Base-by-base conservation (phyloP, 2,888 invertebrate species). In the Meiosimyza decipiens region DNA sequence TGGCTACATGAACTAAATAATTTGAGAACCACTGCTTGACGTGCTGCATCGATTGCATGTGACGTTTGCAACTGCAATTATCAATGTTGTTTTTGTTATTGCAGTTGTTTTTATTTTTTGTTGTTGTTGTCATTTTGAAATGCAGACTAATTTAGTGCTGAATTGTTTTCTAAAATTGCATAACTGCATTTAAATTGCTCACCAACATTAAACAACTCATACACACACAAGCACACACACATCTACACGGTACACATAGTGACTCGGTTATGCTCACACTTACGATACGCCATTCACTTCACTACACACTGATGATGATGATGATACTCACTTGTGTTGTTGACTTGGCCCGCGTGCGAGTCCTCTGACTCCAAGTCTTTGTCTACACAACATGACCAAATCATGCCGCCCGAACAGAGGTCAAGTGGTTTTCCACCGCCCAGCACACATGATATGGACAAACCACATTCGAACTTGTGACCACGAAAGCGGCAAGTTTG, bases 351-450 rank as follows among this genome's bases (percentile, higher is more conserved):
- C 16, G 90, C 87, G 80, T 92, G 89, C 73, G 86, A 85, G 74
- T 87, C 87, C 75, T 88, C 91, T 57, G 89, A 89, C 83, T 78
- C 91, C 87, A 85, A 88, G 84, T 94, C 92, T 77, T 91, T 89
- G 85, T 95, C 95, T 12, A 97, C 94, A 83, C 97, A 97, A 86
- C 97, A 97, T 6, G 95, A 94, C 96, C 97, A 97, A 79, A 97
- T 95, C 91, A 96, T 92, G 69, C 97, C 97, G 28, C 97, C 97
- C 13, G 95, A 95, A 85, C 97, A 97, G 0, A 96, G 89, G 87
- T 97, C 96, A 83, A 97, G 87, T 1, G 96, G 96, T 77, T 94
- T 92, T 6, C 95, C 95, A 1, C 97, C 96, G 6, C 94, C 93
- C 72, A 97, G 89, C 13, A 96, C 95, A 85, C 97, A 97, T 74